Evolutionary conservation across 2,888 invertebrate genomes (phyloP).

Genomic region (Bellardia pandia): DNA sequence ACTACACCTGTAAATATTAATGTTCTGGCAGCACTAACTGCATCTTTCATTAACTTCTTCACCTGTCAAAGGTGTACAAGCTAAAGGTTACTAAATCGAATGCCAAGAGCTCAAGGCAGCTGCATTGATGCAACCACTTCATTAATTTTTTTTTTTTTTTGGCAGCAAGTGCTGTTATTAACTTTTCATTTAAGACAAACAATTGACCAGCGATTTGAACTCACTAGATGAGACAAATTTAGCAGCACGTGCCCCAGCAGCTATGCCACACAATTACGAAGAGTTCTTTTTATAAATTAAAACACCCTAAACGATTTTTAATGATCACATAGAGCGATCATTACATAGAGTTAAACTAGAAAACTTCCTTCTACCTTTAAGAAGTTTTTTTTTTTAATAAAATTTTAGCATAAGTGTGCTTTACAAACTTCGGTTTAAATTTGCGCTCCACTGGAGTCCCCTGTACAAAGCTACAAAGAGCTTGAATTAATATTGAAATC

Average conservation of each 20-base stretch:
- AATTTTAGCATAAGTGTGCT: conserved; percentile 56
- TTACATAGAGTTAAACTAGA: neutral
- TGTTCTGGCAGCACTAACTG: neutral
- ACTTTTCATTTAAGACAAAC: conserved; percentile 40
- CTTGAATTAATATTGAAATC: conserved; percentile 74
- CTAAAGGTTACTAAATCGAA: neutral
- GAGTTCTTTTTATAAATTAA: neutral
- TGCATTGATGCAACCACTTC: conserved; percentile 50
- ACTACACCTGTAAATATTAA: conserved; percentile 52
- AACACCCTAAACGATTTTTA: conserved; percentile 51
- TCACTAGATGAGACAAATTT: conserved; percentile 19
- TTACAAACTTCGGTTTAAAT: neutral
- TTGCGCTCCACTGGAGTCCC: conserved; percentile 68
- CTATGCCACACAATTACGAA: neutral
- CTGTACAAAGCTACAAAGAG: neutral
- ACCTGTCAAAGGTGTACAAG: conserved; percentile 53
- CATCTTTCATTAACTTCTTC: conserved; percentile 45
- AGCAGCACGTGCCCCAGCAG: conserved; percentile 56
- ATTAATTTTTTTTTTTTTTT: neutral
- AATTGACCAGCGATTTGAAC: conserved; percentile 34
- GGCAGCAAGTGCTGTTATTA: conserved; percentile 52
- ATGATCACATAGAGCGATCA: conserved; percentile 18
- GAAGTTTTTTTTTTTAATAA: neutral
- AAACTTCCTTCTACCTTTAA: neutral
- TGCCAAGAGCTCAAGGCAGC: conserved; percentile 38